Base-by-base conservation (phyloP, 2,113 vertebrate genomes). In the Picathartes gymnocephalus region DNA sequence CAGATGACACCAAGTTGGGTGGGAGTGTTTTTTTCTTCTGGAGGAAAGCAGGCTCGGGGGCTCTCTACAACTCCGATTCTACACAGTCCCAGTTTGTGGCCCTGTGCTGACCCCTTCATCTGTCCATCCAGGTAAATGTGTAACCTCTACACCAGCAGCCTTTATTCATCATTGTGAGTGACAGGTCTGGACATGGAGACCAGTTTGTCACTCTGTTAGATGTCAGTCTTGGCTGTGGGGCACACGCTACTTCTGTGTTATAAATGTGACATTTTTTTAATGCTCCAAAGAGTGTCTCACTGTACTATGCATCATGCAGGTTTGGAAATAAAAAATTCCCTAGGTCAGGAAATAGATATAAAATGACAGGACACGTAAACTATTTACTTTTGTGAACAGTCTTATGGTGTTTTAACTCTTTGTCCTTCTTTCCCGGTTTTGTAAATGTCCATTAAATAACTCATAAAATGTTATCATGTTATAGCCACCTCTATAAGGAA, bases 381-480 rank as follows among this genome's bases (percentile, higher is more conserved):
- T 47, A 40, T 88, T 78, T 60, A 13, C 56, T 93, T 95, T 81
- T 65, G 33, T 62, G 80, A 64, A 78, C 78, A 95, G 82, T 35
- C 35, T 90, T 54, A 78, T 93, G 28, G 61, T 0, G 95, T 92
- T 96, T 69, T 57, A 25, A 47, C 13, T 39, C 22, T 18, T 35
- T 48, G 20, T 68, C 5, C 48, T 73, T 50, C 35, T 53, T 37
- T 54, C 13, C 20, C 13, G 74, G 66, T 78, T 97, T 93, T 96
- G 87, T 66, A n/a, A 79, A 30, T 35, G 50, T 78, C 79, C 48
- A 92, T 95, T 96, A 95, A 91, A 92, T 94, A 87, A 87, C 89
- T 94, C 65, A 96, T 95, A 7, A 48, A 81, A 48, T 23, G 11
- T n/a, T 70, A 50, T 23, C 23, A 12, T 28, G 19, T 19, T n/a